phyloP scores from a whole-genome alignment of 2,113 vertebrate species.

The Puma concolor region DNA sequence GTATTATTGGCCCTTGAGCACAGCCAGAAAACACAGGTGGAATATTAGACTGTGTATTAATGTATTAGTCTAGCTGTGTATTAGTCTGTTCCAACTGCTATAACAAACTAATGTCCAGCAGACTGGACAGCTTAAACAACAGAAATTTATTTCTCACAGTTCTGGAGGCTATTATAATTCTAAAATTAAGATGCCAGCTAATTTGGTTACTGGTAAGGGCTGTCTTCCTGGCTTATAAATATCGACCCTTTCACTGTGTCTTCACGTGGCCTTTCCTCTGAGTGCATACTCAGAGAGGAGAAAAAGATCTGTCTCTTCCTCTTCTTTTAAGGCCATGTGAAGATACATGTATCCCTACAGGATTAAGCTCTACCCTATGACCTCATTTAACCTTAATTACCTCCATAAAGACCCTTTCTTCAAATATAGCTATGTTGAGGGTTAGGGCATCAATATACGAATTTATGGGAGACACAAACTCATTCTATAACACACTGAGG shows the following conservation, averaged over 20 bases:
- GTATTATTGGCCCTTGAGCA: background rate
- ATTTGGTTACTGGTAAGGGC: background rate
- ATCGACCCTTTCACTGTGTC: background rate
- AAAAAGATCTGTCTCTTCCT: background rate
- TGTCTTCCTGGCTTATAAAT: background rate
- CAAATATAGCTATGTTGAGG: background rate
- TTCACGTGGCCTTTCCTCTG: background rate
- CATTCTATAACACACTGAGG: background rate
- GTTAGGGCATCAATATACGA: background rate
- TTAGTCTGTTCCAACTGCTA: background rate
- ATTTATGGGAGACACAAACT: slow-evolving; percentile 5
- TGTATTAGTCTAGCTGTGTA: background rate
- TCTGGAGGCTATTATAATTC: background rate
- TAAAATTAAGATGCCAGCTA: background rate
- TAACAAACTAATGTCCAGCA: background rate
- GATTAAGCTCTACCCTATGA: background rate
- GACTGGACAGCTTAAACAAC: background rate
- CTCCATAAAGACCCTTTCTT: background rate
- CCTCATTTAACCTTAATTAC: slow-evolving; percentile 8
- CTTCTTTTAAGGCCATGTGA: background rate
- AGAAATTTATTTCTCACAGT: background rate
- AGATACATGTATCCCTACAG: background rate
- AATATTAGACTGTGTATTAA: background rate
- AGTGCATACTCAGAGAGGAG: background rate
- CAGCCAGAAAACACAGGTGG: background rate